Percentiles rank a stretch among this genome's conserved stretches.
Evolutionary conservation across 1,140 invertebrate species (phyloP).

Genomic region (Caenorhabditis brenneri): DNA sequence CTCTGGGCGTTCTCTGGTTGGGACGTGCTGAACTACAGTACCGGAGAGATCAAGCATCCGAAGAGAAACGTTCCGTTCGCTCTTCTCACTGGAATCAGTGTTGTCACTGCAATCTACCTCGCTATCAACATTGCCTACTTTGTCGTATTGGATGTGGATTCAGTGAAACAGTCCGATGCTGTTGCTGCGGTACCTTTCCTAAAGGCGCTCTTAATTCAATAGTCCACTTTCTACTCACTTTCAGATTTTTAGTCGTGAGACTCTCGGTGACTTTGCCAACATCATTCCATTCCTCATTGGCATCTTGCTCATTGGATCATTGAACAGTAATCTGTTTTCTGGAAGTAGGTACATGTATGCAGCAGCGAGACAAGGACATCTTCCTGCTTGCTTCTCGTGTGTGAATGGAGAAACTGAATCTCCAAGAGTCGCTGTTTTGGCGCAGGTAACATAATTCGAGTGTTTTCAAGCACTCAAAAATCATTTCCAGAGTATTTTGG

Average conservation of each 20-base stretch:
- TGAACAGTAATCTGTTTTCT: conserved; percentile 69
- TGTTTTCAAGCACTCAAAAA: background rate
- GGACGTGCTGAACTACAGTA: conserved; percentile 69
- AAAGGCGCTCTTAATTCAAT: conserved; percentile 32
- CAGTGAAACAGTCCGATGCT: conserved; percentile 73
- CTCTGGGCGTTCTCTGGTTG: conserved; percentile 69
- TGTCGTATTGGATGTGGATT: conserved; percentile 72
- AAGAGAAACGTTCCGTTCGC: conserved; percentile 74
- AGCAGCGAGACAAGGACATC: conserved; percentile 70
- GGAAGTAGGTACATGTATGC: conserved; percentile 71
- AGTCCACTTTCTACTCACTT: conserved; percentile 48
- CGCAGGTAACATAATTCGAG: conserved; percentile 58
- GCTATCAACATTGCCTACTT: conserved; percentile 74
- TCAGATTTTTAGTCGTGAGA: conserved; percentile 68
- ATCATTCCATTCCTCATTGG: conserved; percentile 69
- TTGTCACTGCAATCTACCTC: conserved; percentile 74
- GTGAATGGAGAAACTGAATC: conserved; percentile 66
- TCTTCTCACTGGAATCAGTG: conserved; percentile 73
- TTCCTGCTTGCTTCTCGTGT: conserved; percentile 69
- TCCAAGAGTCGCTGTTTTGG: conserved; percentile 67
- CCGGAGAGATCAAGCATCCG: conserved; percentile 65
- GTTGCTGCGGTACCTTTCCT: conserved; percentile 73
- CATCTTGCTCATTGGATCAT: conserved; percentile 66
- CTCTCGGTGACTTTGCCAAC: conserved; percentile 65
- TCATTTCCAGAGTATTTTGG: conserved; percentile 63